These are phyloP conservation scores for Morinoia aosen DNA, from an alignment of 2,888 invertebrate genomes.

Conservation along the genomic window DNA sequence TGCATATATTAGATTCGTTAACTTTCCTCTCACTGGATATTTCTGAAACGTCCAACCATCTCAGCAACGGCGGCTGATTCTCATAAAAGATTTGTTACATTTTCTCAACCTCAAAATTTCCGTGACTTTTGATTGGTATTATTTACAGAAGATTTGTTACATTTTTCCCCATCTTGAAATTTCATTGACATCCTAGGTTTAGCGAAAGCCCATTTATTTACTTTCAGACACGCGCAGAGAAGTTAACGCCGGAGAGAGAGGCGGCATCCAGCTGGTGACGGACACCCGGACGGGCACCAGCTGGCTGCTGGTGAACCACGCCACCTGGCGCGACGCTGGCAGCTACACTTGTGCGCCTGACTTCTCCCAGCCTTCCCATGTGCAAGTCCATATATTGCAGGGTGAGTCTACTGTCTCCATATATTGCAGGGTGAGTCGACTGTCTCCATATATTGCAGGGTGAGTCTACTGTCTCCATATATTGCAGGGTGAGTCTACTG, in stretches of 20 bases:
- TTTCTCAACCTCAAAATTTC: no score
- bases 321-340: slow-evolving; percentile 65
- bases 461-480: neutral
- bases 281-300: slow-evolving; percentile 62
- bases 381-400: slow-evolving; percentile 64
- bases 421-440: slow-evolving; percentile 18
- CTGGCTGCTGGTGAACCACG: slow-evolving; percentile 62
- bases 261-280: slow-evolving; percentile 67
- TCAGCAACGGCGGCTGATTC: no score
- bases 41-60: no score
- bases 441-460: slow-evolving; percentile 53
- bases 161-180: no score
- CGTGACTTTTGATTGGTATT: no score
- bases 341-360: slow-evolving; percentile 66
- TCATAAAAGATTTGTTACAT: no score
- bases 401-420: slow-evolving; percentile 55
- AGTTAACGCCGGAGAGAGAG: slow-evolving; percentile 60
- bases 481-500: no score
- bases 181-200: no score
- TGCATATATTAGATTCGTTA: no score
- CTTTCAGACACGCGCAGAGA: slow-evolving; percentile 18
- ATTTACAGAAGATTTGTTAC: no score
- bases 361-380: slow-evolving; percentile 58
- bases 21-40: no score
- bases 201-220: no score